Conservation (phyloP, 2,888 invertebrate genomes). For the Conus canariensis region DNA sequence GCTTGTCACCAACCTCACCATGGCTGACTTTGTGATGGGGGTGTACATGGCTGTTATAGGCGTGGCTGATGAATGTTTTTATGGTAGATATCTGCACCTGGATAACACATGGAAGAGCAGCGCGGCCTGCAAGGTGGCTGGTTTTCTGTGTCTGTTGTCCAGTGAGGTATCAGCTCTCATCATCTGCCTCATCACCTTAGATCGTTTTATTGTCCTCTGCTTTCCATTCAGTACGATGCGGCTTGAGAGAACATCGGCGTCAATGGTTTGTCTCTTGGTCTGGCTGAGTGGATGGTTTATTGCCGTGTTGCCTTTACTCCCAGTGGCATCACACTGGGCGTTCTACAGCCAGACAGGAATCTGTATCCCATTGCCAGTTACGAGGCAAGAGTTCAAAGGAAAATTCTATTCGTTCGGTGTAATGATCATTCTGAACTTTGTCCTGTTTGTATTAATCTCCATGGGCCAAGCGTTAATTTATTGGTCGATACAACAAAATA, state of each 20-base stretch:
- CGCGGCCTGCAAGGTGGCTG: neutral
- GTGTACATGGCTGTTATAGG: conserved; percentile 19
- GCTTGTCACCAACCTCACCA: conserved; percentile 4
- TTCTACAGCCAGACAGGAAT: conserved; percentile 24
- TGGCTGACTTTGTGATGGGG: conserved; percentile 23
- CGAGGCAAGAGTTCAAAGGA: neutral
- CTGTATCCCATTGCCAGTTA: conserved; percentile 14
- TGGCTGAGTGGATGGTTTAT: neutral
- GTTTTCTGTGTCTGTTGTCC: conserved; percentile 23
- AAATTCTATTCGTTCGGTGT: neutral
- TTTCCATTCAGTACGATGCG: conserved; percentile 9
- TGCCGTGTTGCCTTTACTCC: conserved; percentile 2
- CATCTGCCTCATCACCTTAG: conserved; percentile 22
- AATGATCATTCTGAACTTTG: neutral
- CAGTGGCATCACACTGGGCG: conserved; percentile 2
- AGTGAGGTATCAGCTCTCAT: conserved; percentile 22
- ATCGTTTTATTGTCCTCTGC: conserved; percentile 16
- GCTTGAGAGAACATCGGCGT: neutral
- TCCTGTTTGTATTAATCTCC: neutral
- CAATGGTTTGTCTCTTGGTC: neutral
- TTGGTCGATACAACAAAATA: neutral
- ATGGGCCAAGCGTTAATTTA: neutral
- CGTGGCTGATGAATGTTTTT: neutral
- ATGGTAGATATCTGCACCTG: neutral
- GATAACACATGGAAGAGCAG: conserved; percentile 18